Evolutionary conservation across 2,797 vertebrate genomes (phyloP).

Genomic region (Diceros bicornis): DNA sequence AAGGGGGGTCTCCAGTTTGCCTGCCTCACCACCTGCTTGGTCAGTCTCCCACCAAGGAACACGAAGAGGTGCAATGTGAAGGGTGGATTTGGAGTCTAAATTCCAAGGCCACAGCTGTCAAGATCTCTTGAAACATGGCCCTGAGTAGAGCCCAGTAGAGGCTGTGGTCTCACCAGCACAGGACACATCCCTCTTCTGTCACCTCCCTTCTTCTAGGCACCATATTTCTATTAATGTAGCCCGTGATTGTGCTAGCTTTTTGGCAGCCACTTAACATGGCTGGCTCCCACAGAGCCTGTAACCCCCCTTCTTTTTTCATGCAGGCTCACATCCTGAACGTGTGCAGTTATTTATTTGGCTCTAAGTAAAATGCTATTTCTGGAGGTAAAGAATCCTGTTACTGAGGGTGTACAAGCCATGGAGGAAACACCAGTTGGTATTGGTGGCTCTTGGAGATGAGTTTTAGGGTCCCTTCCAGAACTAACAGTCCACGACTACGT

Average conservation of each 20-base stretch:
- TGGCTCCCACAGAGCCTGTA: neutral
- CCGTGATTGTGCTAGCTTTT: neutral
- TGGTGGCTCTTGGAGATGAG: neutral
- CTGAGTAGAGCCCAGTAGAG: neutral
- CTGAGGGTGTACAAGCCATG: neutral
- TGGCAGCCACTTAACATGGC: neutral
- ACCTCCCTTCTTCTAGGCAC: neutral
- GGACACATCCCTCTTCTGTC: neutral
- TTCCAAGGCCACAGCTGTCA: neutral
- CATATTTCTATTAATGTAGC: neutral
- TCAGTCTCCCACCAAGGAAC: neutral
- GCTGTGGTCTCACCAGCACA: neutral
- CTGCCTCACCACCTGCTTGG: neutral
- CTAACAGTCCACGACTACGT: neutral
- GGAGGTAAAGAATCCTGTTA: neutral
- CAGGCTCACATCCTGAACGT: neutral
- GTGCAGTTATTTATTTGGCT: neutral
- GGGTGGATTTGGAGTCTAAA: neutral
- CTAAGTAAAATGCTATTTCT: neutral
- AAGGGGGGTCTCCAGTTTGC: neutral
- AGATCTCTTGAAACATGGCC: neutral
- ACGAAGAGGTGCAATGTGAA: neutral
- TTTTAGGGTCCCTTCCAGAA: neutral
- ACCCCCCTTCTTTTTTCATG: neutral
- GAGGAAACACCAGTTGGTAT: neutral